Percentiles rank a stretch among this genome's conserved stretches.
phyloP scores from a whole-genome alignment of 2,888 invertebrate genomes.

The Idaea biselata region DNA sequence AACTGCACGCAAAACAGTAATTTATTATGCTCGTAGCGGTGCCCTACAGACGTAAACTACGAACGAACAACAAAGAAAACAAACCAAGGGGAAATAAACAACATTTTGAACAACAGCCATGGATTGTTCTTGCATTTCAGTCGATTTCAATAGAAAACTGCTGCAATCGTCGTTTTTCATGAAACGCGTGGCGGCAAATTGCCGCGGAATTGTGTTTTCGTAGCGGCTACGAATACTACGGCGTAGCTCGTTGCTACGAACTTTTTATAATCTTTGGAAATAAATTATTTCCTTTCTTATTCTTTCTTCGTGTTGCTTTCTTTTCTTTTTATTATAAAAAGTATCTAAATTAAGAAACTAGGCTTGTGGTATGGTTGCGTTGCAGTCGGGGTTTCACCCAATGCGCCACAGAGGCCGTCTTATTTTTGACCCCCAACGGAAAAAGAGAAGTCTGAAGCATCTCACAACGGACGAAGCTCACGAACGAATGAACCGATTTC shows the following conservation, averaged over 20 bases:
- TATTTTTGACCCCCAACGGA: too few relatives aligned
- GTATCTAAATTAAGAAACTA: too few relatives aligned
- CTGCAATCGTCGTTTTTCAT: not conserved
- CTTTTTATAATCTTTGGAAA: not conserved
- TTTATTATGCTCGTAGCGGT: constrained; percentile 16
- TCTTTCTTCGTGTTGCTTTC: too few relatives aligned
- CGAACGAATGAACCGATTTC: too few relatives aligned
- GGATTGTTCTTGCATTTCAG: not conserved
- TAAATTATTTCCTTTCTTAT: not conserved
- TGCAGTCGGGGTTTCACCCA: too few relatives aligned
- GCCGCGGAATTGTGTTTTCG: constrained; percentile 16
- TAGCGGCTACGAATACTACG: constrained; percentile 19
- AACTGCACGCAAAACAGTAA: constrained; percentile 18
- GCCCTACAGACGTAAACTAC: constrained; percentile 2
- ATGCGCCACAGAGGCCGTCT: too few relatives aligned
- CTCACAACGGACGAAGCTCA: too few relatives aligned
- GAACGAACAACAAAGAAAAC: constrained; percentile 4
- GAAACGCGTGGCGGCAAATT: constrained; percentile 17
- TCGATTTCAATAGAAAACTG: constrained; percentile 4
- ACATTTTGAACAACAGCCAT: not conserved
- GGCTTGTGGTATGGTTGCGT: too few relatives aligned
- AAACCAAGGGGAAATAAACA: constrained; percentile 6
- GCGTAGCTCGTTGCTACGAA: not conserved
- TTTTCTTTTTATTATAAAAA: too few relatives aligned
- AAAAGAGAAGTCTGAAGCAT: too few relatives aligned